Base-by-base conservation (phyloP, 2,797 vertebrate genomes). In the Xyrichtys novacula region DNA sequence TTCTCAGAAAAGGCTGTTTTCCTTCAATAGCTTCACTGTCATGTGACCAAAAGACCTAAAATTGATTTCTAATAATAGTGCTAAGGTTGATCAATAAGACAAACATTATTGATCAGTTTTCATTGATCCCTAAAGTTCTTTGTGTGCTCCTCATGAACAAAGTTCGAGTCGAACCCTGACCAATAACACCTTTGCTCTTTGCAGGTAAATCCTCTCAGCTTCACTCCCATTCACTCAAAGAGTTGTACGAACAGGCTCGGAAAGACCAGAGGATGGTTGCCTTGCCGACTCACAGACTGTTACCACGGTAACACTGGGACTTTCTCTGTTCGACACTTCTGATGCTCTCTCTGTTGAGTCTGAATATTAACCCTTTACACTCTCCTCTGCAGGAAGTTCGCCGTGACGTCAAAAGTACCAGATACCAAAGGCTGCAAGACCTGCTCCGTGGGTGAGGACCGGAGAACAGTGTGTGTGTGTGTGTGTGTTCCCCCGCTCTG, bases 341-440 rank as follows among this genome's bases (percentile, higher is more conserved):
- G 2, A 36, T 4, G 0, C 19, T 59, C 15, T 12, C 8, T 71
- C 10, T 31, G 8, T 48, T 67, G 31, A 0, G 9, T 29, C 12
- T 17, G 1, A 61, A 39, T 11, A 20, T 15, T 46, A 6, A 15
- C n/a, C 23, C 5, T 46, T 46, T 29, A 60, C 10, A 6, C 16
- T 10, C 0, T 22, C 1, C n/a, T 53, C 3, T 67, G 3, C 88
- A 97, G 96, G 90, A 98, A 95, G 86, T 94, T 87, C 71, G 77
- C 91, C 4, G 90, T 94, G 80, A 95, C 95, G 38, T 90, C 62
- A 78, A 98, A 97, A 90, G 94, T 98, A 64, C 96, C 95, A 0
- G 96, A 98, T 76, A 98, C 96, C 64, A 97, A 97, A 80, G 96
- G 96, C 76, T 97, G 96, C 88, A 93, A 88, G 77, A 94, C 90